phyloP scores from a whole-genome alignment of 2,888 invertebrate species.

The Netelia inedita region DNA sequence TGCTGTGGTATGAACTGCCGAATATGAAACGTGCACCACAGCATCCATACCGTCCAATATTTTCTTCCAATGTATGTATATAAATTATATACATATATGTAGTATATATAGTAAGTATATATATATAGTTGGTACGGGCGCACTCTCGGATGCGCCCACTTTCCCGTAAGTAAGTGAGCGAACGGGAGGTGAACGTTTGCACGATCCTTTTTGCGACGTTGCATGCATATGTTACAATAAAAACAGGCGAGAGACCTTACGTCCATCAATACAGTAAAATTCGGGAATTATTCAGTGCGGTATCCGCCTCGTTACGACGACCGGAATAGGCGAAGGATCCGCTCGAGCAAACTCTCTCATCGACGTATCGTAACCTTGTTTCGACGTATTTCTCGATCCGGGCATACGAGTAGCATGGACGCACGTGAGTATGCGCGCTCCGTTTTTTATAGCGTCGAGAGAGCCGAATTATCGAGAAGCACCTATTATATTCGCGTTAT shows the following conservation, averaged over 20 bases:
- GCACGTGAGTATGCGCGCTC: not conserved
- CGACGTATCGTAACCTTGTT: not conserved
- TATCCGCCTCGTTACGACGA: not conserved
- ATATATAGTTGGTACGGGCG: slow-evolving; percentile 12
- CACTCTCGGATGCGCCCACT: slow-evolving; percentile 44
- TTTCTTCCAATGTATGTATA: slow-evolving; percentile 11
- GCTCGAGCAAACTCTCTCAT: not conserved
- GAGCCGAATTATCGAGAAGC: slow-evolving; percentile 33
- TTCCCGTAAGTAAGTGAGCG: slow-evolving; percentile 60
- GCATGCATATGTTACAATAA: not conserved
- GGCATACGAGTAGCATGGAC: no score
- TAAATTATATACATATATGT: not conserved
- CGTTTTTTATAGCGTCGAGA: not conserved
- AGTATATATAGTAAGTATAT: no score
- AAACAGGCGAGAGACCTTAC: not conserved
- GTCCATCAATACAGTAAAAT: not conserved
- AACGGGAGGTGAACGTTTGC: slow-evolving; percentile 44
- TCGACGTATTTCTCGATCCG: not conserved
- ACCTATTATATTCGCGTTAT: slow-evolving; percentile 57
- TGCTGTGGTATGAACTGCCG: slow-evolving; percentile 30
- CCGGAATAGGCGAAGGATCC: not conserved
- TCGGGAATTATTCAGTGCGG: not conserved
- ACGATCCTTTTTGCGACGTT: slow-evolving; percentile 23
- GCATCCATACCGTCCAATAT: slow-evolving; percentile 25
- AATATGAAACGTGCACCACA: slow-evolving; percentile 44